These are phyloP conservation scores for Entomyzon cyanotis DNA, from an alignment of 2,113 vertebrate species.

Conservation along the genomic window DNA sequence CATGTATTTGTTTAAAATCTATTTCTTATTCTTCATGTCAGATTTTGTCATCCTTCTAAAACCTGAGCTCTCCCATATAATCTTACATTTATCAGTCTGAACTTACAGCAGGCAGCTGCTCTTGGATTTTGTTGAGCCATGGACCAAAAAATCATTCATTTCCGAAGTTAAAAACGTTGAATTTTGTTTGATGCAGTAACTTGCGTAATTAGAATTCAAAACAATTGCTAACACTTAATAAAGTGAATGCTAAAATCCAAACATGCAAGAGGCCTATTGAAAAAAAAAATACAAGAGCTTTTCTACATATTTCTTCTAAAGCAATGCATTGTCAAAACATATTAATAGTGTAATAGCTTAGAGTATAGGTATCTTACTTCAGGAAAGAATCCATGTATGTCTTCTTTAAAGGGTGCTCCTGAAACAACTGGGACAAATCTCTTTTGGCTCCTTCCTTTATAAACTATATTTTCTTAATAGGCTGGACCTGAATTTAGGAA, in stretches of 20 bases:
- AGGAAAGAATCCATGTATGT: background rate
- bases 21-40: background rate
- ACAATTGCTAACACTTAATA: background rate
- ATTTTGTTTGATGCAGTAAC: background rate
- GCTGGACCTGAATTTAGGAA: background rate
- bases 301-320: background rate
- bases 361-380: background rate
- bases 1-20: background rate
- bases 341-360: background rate
- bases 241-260: background rate
- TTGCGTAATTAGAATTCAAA: background rate
- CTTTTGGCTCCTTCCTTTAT: background rate
- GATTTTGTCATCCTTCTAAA: background rate
- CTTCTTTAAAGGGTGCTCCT: background rate
- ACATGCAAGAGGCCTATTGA: background rate
- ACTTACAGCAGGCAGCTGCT: background rate
- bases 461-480: background rate
- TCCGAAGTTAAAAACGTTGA: background rate
- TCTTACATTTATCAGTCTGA: background rate
- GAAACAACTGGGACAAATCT: background rate
- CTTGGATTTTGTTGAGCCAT: background rate
- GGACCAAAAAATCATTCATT: background rate
- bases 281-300: background rate
- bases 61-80: background rate
- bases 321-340: background rate